phyloP scores from a whole-genome alignment of 1,140 invertebrate genomes.

The Danaus melanippus region DNA sequence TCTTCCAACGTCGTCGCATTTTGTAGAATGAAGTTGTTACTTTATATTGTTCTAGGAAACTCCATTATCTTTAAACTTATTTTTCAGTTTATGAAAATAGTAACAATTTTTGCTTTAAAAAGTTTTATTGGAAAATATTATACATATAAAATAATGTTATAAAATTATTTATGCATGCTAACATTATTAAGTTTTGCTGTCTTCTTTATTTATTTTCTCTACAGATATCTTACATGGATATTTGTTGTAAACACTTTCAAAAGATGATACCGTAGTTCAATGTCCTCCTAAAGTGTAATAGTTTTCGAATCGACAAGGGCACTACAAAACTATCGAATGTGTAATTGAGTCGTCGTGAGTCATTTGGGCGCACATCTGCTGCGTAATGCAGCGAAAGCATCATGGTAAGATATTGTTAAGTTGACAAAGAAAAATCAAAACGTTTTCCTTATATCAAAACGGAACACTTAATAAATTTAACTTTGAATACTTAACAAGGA shows the following conservation, averaged over 20 bases:
- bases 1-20: constrained; percentile 21
- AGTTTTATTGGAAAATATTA: no score
- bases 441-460: no score
- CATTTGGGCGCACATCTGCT: constrained; percentile 56
- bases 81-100: no score
- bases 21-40: constrained; percentile 12
- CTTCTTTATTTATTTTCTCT: no score
- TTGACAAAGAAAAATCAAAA: no score
- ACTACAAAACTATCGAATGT: constrained; percentile 61
- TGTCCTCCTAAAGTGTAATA: constrained; percentile 40
- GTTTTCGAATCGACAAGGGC: constrained; percentile 43
- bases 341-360: constrained; percentile 69
- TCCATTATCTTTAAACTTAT: constrained; percentile 13
- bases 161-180: no score
- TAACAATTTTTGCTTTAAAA: no score
- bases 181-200: no score
- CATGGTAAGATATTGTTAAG: constrained; percentile 26
- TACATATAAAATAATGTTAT: no score
- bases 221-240: no score
- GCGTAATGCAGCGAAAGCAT: constrained; percentile 35
- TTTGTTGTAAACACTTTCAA: background rate
- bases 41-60: constrained; percentile 15
- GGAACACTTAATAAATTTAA: no score
- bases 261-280: constrained; percentile 31
- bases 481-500: no score